phyloP scores from a whole-genome alignment of 2,797 vertebrate genomes.

The Trachops cirrhosus region DNA sequence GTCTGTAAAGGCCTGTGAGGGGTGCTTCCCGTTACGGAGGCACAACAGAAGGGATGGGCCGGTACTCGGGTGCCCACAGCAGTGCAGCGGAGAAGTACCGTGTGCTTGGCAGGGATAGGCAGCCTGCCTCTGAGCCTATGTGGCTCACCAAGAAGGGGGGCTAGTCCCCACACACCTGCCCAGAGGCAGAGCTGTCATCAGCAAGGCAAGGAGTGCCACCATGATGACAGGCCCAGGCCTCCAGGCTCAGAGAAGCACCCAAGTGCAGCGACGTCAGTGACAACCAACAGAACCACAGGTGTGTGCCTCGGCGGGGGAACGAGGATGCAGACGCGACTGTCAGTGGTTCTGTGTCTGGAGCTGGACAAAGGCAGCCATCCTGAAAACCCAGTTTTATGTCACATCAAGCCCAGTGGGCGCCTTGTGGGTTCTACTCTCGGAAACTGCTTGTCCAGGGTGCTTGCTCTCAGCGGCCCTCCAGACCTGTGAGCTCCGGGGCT shows the following conservation, averaged over 20 bases:
- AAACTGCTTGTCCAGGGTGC: background rate
- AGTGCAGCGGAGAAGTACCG: background rate
- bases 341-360: background rate
- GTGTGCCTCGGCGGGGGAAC: background rate
- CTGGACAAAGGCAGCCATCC: fast-evolving
- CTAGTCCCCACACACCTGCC: background rate
- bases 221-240: background rate
- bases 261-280: fast-evolving
- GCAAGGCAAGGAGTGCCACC: background rate
- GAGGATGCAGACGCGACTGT: background rate
- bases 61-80: background rate
- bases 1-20: background rate
- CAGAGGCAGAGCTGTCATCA: background rate
- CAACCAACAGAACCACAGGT: fast-evolving
- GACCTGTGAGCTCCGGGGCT: background rate
- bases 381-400: background rate
- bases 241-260: background rate
- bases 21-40: background rate
- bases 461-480: background rate
- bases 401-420: background rate
- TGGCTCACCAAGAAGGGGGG: background rate
- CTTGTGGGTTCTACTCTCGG: background rate
- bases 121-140: background rate
- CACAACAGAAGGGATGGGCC: background rate
- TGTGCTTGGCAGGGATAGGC: background rate